Evolutionary conservation across 2,113 vertebrate genomes (phyloP).

Genomic region (Steatornis caripensis): DNA sequence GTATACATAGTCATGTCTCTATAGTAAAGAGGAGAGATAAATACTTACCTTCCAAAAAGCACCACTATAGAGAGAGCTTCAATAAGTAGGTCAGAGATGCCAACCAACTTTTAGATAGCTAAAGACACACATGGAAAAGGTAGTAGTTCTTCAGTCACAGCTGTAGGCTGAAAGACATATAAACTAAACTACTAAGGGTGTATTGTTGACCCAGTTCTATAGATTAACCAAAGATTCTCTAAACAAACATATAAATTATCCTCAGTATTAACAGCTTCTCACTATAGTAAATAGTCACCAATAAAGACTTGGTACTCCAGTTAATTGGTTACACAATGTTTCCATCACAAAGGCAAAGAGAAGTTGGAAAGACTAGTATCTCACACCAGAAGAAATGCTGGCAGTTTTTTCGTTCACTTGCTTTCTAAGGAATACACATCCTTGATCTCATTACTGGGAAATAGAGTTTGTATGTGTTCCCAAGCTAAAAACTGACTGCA

Average conservation of each 20-base stretch:
- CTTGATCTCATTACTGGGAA: constrained; percentile 23
- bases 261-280: background rate
- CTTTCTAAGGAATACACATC: constrained; percentile 10
- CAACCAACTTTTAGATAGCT: background rate
- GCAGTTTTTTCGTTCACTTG: background rate
- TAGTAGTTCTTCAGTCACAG: background rate
- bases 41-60: background rate
- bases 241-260: background rate
- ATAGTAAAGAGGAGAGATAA: background rate
- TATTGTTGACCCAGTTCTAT: background rate
- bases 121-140: background rate
- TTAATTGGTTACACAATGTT: background rate
- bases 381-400: background rate
- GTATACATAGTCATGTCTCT: background rate
- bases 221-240: background rate
- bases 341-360: background rate
- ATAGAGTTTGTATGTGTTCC: background rate
- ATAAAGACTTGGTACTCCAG: background rate
- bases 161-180: background rate
- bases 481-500: constrained; percentile 31
- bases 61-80: background rate
- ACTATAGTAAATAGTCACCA: background rate
- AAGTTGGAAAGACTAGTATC: background rate
- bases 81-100: background rate
- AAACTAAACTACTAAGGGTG: background rate